These are phyloP conservation scores for Mayetiola destructor DNA, from an alignment of 2,888 invertebrate genomes.

Conservation along the genomic window DNA sequence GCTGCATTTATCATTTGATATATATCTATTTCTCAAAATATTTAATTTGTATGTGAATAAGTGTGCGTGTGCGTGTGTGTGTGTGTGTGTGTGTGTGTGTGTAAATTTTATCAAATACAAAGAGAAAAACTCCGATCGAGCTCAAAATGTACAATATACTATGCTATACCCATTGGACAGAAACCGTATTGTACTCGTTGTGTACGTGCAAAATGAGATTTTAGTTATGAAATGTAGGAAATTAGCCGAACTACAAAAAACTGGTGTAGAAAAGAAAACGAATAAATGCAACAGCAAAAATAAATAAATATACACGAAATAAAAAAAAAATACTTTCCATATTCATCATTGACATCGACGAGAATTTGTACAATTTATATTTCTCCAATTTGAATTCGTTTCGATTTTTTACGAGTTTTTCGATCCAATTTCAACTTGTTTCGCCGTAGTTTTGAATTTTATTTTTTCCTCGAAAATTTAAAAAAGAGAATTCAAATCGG, in stretches of 20 bases:
- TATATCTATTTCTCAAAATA: too few species aligned
- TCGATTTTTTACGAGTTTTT: background rate
- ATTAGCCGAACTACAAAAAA: slow-evolving; percentile 6
- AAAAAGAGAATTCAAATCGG: too few species aligned
- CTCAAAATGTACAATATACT: background rate
- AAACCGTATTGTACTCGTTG: background rate
- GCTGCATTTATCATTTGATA: too few species aligned
- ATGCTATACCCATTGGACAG: background rate
- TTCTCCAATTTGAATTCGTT: background rate
- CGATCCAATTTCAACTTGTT: too few species aligned
- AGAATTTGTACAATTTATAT: background rate
- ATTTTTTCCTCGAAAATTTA: too few species aligned
- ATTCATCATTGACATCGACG: too few species aligned
- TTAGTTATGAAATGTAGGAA: slow-evolving; percentile 12
- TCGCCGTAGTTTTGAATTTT: too few species aligned
- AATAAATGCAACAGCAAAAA: slow-evolving; percentile 8
- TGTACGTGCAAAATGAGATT: slow-evolving; percentile 12
- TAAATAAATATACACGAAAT: too few species aligned
- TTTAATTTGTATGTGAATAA: background rate
- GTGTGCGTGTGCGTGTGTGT: background rate
- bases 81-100: background rate
- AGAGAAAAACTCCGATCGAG: too few species aligned
- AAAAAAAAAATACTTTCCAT: too few species aligned
- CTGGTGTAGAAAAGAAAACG: background rate
- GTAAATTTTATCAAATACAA: background rate